These are phyloP conservation scores for Austrofundulus limnaeus DNA, from an alignment of 2,113 vertebrate species.

Conservation along the genomic window DNA sequence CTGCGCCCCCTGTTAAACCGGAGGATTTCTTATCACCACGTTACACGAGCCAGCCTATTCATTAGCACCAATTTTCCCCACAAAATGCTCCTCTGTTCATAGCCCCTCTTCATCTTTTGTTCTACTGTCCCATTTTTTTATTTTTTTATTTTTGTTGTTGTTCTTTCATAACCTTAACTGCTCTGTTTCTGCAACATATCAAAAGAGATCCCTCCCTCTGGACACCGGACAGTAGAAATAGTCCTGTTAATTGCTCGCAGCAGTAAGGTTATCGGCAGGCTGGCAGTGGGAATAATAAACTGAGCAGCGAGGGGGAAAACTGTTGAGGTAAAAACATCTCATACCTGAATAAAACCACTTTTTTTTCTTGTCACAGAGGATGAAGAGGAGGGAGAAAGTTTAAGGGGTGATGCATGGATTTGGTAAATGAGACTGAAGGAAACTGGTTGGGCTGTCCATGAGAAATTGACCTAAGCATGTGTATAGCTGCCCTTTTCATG, in stretches of 20 bases:
- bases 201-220: slow-evolving; percentile 38
- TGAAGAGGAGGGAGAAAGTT: slow-evolving; percentile 28
- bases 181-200: slow-evolving; percentile 31
- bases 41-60: slow-evolving; percentile 55
- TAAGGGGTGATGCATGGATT: slow-evolving; percentile 52
- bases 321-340: slow-evolving; percentile 62
- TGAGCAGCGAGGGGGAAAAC: slow-evolving; percentile 25
- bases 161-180: slow-evolving; percentile 25
- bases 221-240: slow-evolving; percentile 49
- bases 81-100: slow-evolving; percentile 31
- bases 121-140: slow-evolving; percentile 22
- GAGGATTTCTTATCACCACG: slow-evolving; percentile 62
- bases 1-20: slow-evolving; percentile 24
- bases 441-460: slow-evolving; percentile 35
- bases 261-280: slow-evolving; percentile 73
- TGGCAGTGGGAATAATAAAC: slow-evolving; percentile 68
- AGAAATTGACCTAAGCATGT: slow-evolving; percentile 49
- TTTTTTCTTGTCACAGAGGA: slow-evolving; percentile 34
- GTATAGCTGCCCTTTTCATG: slow-evolving; percentile 60
- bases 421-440: slow-evolving; percentile 30
- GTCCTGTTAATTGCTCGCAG: slow-evolving; percentile 70
- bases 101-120: slow-evolving; percentile 12
- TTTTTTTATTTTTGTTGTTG: too few species aligned
- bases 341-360: slow-evolving; percentile 41
- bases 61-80: slow-evolving; percentile 71